phyloP scores from a whole-genome alignment of 2,113 vertebrate species.

The Setophaga coronata region DNA sequence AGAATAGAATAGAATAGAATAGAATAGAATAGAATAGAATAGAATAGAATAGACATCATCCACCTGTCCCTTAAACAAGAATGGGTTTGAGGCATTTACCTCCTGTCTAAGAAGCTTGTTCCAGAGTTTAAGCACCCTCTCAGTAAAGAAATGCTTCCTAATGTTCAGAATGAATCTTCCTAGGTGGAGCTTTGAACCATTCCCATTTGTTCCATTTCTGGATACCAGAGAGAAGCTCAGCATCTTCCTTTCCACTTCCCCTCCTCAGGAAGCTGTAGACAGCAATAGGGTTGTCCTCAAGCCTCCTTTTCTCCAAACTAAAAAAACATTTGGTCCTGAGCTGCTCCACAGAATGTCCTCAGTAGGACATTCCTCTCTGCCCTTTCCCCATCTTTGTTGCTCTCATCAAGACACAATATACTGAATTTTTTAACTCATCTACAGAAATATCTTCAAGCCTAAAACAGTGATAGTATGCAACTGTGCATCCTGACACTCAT shows the following conservation, averaged over 20 bases:
- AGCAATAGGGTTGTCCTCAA: not conserved
- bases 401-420: not conserved
- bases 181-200: not conserved
- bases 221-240: not conserved
- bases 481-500: not conserved
- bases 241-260: rapidly evolving
- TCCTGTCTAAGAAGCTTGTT: not conserved
- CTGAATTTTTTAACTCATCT: not conserved
- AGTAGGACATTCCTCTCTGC: not conserved
- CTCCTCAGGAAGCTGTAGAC: not conserved
- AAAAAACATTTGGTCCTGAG: not conserved
- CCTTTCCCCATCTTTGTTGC: not conserved
- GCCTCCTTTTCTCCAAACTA: not conserved
- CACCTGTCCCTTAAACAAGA: not conserved
- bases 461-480: not conserved
- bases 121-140: not conserved
- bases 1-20: not conserved
- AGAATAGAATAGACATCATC: rapidly evolving
- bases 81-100: rapidly evolving
- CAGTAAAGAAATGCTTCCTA: not conserved
- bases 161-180: not conserved
- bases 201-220: rapidly evolving
- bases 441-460: not conserved
- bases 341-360: not conserved
- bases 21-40: too few species aligned